phyloP scores from a whole-genome alignment of 2,113 vertebrate genomes.

The Phylloscopus trochilus region DNA sequence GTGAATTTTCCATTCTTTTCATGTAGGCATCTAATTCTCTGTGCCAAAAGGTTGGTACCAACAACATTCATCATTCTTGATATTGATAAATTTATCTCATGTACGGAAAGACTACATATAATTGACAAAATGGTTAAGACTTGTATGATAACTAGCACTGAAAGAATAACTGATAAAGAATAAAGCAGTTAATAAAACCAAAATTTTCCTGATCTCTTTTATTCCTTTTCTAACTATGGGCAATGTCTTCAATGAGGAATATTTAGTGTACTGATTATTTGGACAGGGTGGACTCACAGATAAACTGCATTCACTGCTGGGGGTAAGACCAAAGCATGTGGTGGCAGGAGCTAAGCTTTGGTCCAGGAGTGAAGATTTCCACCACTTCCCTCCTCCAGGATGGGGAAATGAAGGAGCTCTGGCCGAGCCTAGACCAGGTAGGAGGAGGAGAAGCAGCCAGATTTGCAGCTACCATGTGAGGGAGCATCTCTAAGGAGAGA shows the following conservation, averaged over 20 bases:
- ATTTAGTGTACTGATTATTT: neutral
- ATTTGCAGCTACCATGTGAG: neutral
- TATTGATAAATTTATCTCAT: neutral
- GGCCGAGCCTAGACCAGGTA: neutral
- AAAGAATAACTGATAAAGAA: neutral
- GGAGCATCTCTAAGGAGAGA: neutral
- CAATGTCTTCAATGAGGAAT: neutral
- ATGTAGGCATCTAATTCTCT: neutral
- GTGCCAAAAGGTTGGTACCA: neutral
- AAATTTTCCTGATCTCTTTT: neutral
- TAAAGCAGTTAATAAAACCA: neutral
- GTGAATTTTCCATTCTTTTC: neutral
- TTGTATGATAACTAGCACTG: neutral
- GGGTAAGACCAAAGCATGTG: neutral
- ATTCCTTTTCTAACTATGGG: neutral
- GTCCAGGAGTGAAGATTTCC: neutral
- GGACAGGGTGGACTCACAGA: neutral
- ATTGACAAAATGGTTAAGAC: neutral
- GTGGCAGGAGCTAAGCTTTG: neutral
- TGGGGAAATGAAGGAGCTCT: neutral
- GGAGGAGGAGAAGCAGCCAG: neutral
- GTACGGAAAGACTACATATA: fast-evolving
- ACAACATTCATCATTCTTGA: neutral
- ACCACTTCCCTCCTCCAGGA: fast-evolving
- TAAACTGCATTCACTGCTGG: neutral